Evolutionary conservation across 2,888 invertebrate genomes (phyloP).

Genomic region (Limnephilus lunatus): DNA sequence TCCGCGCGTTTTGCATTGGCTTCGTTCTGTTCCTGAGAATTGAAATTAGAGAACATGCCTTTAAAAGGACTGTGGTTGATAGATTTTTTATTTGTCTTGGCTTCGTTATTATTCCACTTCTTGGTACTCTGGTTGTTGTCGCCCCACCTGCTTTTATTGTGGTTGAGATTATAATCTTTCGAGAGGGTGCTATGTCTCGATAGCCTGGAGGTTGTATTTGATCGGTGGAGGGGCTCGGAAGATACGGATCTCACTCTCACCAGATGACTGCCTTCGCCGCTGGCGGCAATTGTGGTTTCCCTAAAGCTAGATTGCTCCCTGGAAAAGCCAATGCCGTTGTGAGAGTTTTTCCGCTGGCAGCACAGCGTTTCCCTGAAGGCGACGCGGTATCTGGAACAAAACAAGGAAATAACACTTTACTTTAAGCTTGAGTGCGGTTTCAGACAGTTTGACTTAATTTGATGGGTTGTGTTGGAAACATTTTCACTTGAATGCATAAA

Average conservation of each 20-base stretch:
- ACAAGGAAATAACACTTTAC: constrained; percentile 1
- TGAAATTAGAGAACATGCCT: constrained; percentile 57
- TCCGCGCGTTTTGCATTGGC: constrained; percentile 51
- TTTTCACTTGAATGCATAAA: not conserved
- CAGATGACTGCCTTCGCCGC: constrained; percentile 73
- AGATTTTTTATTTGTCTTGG: constrained; percentile 19
- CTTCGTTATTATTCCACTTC: constrained; percentile 55
- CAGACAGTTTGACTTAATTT: not conserved
- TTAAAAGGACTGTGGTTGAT: constrained; percentile 48
- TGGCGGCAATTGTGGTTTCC: constrained; percentile 78
- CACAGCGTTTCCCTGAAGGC: constrained; percentile 88
- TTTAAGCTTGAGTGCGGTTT: not conserved
- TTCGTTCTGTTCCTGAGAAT: constrained; percentile 48
- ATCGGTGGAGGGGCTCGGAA: constrained; percentile 57
- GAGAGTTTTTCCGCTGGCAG: constrained; percentile 75
- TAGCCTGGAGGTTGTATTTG: constrained; percentile 56
- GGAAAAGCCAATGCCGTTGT: constrained; percentile 76
- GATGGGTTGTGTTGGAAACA: not conserved
- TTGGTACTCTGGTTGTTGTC: constrained; percentile 47
- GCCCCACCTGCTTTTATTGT: constrained; percentile 46
- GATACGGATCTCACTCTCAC: constrained; percentile 72
- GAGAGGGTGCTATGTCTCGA: constrained; percentile 61
- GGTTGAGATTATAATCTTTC: constrained; percentile 59
- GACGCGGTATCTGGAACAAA: constrained; percentile 82
- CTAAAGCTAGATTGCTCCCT: constrained; percentile 81